Conservation (phyloP, 2,113 vertebrate genomes). For the Crotalus tigris region DNA sequence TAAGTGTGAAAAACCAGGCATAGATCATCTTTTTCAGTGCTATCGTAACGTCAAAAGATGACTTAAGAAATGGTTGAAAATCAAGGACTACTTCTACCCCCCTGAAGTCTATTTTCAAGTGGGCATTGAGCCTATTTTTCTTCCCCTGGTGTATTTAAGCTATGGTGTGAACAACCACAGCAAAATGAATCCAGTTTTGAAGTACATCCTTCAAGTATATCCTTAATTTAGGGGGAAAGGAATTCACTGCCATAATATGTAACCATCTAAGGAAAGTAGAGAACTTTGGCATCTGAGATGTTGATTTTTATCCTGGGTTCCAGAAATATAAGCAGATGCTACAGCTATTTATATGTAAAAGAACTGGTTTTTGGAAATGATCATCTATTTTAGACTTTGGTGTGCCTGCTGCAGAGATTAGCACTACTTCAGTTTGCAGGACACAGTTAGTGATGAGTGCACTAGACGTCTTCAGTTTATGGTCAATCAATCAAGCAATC, state of each 20-base stretch:
- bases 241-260: neutral
- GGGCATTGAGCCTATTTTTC: neutral
- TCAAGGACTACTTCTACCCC: neutral
- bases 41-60: neutral
- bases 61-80: neutral
- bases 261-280: neutral
- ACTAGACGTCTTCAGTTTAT: neutral
- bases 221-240: neutral
- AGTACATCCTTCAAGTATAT: neutral
- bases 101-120: neutral
- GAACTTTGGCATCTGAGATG: neutral
- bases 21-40: neutral
- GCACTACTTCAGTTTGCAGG: neutral
- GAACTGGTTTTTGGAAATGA: constrained; percentile 20
- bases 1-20: neutral
- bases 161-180: neutral
- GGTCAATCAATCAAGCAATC: neutral
- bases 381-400: neutral
- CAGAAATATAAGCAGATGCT: neutral
- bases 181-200: neutral
- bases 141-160: neutral
- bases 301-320: neutral
- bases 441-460: neutral
- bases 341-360: neutral
- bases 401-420: constrained; percentile 15